Evolutionary conservation across 2,113 vertebrate species (phyloP).

Genomic region (Anguilla japonica): DNA sequence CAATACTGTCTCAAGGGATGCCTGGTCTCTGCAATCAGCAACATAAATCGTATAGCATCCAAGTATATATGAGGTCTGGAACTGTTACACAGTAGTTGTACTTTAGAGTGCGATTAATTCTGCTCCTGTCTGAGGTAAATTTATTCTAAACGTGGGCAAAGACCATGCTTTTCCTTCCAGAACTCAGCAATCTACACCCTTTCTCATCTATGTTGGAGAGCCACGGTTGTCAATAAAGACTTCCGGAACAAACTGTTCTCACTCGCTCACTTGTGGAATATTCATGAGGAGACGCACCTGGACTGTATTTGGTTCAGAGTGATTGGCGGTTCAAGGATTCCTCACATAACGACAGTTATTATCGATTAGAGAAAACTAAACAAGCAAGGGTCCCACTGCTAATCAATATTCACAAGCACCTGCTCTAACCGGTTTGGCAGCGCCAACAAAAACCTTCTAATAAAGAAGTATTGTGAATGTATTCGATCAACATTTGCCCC

Average conservation of each 20-base stretch:
- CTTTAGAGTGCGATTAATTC: neutral
- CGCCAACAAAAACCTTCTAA: neutral
- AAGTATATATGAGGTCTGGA: too few species aligned
- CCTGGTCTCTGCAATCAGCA: neutral
- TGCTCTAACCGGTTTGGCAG: neutral
- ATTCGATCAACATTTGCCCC: neutral
- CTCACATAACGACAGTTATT: neutral
- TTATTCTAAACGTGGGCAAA: neutral
- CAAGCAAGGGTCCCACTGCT: neutral
- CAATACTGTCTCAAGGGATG: neutral
- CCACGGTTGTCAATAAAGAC: neutral
- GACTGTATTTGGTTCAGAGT: neutral
- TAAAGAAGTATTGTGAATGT: neutral
- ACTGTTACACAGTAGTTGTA: neutral
- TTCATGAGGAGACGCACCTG: neutral
- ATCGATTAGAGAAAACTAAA: neutral
- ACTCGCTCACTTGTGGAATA: neutral
- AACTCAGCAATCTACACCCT: neutral
- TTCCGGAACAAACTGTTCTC: neutral
- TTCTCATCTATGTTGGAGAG: neutral
- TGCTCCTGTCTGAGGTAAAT: neutral
- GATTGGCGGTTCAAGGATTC: neutral
- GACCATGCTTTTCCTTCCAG: neutral
- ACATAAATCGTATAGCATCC: neutral
- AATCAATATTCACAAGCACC: slow-evolving; percentile 1